Base-by-base conservation (phyloP, 2,113 vertebrate genomes). In the Silurus glanis region DNA sequence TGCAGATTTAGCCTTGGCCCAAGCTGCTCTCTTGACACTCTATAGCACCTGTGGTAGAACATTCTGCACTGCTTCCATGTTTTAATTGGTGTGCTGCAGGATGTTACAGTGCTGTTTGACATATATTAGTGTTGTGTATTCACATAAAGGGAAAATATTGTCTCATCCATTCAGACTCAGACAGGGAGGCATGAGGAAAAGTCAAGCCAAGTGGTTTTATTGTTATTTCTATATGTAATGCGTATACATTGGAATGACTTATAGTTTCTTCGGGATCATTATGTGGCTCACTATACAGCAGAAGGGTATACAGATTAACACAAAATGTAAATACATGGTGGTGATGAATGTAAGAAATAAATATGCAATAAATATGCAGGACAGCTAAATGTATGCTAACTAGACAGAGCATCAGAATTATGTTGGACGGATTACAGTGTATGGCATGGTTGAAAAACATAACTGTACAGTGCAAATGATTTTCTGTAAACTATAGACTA, bases 1-100 rank as follows among this genome's bases (percentile, higher is more conserved):
- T 91, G 66, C 58, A 80, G 90, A 87, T 90, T 90, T 83, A 76
- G 87, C 69, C 8, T 25, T 80, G 85, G 82, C 90, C 89, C 86
- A 87, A 85, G 85, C 67, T 74, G 37, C 72, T 83, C 80, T 61
- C 23, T 83, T 59, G 19, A 56, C 80, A 78, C 81, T 55, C 51
- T 45, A 85, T 59, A 82, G 59, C 66, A 64, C 87, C 88, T 71
- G 37, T 88, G 89, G 90, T 74, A 25, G 82, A 56, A 69, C 37
- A 16, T 83, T 90, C 90, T 90, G 80, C 76, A 80, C 86, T 25
- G 61, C 37, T 85, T 83, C 84, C 55, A 76, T 74, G 82, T 76
- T 85, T 72, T 85, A 87, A 87, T 89, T 85, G 80, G 53, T 21
- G 82, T 58, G 64, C 23, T 89, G 0, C 84, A 82, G 17, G 80